phyloP scores from a whole-genome alignment of 2,797 vertebrate genomes.

The Nyctalus aviator region DNA sequence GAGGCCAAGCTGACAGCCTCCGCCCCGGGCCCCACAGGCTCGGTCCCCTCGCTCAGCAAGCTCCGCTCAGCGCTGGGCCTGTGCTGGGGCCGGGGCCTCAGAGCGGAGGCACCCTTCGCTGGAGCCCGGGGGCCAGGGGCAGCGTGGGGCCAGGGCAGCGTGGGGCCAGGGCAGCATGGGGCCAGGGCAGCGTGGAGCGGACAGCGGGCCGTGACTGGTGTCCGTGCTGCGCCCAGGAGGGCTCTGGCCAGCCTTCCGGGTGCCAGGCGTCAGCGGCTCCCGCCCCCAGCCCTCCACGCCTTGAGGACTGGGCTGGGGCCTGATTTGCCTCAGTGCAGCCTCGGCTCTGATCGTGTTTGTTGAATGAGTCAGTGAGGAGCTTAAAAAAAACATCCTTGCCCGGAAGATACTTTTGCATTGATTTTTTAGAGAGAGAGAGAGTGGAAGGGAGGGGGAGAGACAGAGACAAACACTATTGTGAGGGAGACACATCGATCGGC shows the following conservation, averaged over 20 bases:
- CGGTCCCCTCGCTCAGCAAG: not conserved
- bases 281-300: not conserved
- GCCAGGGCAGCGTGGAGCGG: not conserved
- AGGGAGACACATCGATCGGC: too few relatives aligned
- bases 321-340: not conserved
- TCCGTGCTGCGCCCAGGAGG: not conserved
- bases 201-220: not conserved
- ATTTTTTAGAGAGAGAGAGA: too few relatives aligned
- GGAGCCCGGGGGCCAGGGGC: not conserved
- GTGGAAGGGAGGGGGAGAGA: too few relatives aligned
- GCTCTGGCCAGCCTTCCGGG: not conserved
- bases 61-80: not conserved
- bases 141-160: not conserved
- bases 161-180: not conserved
- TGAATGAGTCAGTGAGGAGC: not conserved
- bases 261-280: fast-evolving
- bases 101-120: not conserved
- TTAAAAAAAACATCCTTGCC: too few relatives aligned
- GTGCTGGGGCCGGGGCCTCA: not conserved
- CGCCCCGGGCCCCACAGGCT: too few relatives aligned
- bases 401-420: too few relatives aligned
- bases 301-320: not conserved
- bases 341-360: not conserved
- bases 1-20: not conserved
- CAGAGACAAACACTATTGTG: too few relatives aligned